phyloP scores from a whole-genome alignment of 2,797 vertebrate genomes.

The Premnoplex brunnescens region DNA sequence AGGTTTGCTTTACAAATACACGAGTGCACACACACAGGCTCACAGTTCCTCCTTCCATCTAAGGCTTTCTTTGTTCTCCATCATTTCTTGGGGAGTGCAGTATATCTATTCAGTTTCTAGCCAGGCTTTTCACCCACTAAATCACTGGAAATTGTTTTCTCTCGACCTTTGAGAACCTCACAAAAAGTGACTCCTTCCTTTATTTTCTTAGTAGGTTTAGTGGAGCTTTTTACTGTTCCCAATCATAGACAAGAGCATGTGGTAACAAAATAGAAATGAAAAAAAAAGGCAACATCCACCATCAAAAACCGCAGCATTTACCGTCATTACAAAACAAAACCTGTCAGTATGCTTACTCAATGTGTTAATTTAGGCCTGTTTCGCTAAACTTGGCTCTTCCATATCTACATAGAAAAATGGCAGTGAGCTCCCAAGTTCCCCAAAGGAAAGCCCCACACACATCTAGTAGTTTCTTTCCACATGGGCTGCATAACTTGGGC shows the following conservation, averaged over 20 bases:
- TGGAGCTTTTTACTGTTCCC: background rate
- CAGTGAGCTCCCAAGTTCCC: background rate
- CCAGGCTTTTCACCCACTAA: background rate
- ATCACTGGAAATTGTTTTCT: background rate
- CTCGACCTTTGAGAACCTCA: background rate
- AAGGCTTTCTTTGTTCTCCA: background rate
- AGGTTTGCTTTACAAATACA: background rate
- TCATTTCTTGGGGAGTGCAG: background rate
- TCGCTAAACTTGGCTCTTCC: background rate
- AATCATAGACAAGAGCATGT: background rate
- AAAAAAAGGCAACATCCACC: background rate
- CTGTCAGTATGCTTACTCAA: background rate
- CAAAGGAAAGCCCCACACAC: rapidly evolving
- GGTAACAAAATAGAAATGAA: background rate
- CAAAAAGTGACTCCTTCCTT: background rate
- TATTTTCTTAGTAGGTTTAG: background rate
- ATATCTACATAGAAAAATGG: background rate
- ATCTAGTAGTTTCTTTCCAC: background rate
- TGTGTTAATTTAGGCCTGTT: rapidly evolving
- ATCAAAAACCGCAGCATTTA: background rate
- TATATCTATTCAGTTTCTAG: background rate
- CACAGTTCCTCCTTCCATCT: background rate
- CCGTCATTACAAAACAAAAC: background rate
- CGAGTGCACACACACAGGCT: background rate
- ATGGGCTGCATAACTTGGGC: background rate